A percentile compares a stretch with the other conserved stretches of the same genome.
phyloP scores from a whole-genome alignment of 2,797 vertebrate genomes.

The Cottoperca gobio region DNA sequence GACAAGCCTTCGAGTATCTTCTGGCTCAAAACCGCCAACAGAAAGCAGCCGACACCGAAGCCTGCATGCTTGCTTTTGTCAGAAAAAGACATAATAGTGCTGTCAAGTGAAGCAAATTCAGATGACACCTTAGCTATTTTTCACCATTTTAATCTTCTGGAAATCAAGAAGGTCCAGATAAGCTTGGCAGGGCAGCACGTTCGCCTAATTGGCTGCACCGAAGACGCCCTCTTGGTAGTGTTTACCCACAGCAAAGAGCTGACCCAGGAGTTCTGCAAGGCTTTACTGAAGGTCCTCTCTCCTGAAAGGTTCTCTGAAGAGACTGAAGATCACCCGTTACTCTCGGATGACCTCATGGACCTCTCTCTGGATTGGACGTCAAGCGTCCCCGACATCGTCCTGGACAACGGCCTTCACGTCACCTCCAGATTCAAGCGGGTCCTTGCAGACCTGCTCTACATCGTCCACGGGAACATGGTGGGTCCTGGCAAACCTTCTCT shows the following conservation, averaged over 20 bases:
- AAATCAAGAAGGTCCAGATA: slow-evolving; percentile 81
- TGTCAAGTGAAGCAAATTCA: background rate
- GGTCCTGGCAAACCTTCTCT: slow-evolving; percentile 67
- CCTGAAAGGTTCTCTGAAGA: slow-evolving; percentile 31
- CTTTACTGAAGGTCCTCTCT: slow-evolving; percentile 71
- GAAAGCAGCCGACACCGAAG: slow-evolving; percentile 53
- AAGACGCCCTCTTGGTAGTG: slow-evolving; percentile 74
- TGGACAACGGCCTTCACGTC: slow-evolving; percentile 66
- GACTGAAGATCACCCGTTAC: slow-evolving; percentile 72
- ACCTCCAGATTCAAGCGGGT: slow-evolving; percentile 84
- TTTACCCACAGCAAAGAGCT: slow-evolving; percentile 85
- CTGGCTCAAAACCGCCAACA: slow-evolving; percentile 80
- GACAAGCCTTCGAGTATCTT: slow-evolving; percentile 74
- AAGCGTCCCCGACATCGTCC: slow-evolving; percentile 74
- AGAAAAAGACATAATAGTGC: slow-evolving; percentile 63
- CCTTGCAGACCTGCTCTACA: slow-evolving; percentile 86
- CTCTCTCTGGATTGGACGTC: slow-evolving; percentile 87
- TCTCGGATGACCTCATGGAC: slow-evolving; percentile 82
- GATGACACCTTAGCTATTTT: slow-evolving; percentile 50
- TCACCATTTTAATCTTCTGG: slow-evolving; percentile 59
- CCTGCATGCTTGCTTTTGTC: slow-evolving; percentile 83
- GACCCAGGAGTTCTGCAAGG: slow-evolving; percentile 83
- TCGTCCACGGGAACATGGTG: slow-evolving; percentile 87
- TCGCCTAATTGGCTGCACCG: slow-evolving; percentile 65
- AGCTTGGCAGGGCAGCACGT: slow-evolving; percentile 86